A percentile compares a stretch with the other conserved stretches of the same genome.
These are phyloP conservation scores for Spodoptera frugiperda DNA, from an alignment of 1,140 invertebrate genomes.

Conservation along the genomic window DNA sequence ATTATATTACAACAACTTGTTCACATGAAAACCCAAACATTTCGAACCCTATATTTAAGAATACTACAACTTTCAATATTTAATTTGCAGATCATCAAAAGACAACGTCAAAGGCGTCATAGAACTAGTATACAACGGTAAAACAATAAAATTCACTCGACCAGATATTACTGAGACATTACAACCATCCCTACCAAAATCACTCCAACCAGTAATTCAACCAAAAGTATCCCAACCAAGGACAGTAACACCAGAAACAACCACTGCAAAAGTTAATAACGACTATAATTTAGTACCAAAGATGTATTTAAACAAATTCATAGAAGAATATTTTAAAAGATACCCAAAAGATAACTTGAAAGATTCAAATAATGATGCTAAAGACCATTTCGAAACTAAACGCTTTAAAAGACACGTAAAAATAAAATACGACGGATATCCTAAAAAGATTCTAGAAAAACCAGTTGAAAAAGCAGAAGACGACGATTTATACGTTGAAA, in stretches of 20 bases:
- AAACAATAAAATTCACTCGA: slow-evolving; percentile 60
- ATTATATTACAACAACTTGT: no score
- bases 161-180: slow-evolving; percentile 51
- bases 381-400: slow-evolving; percentile 54
- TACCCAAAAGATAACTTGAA: slow-evolving; percentile 48
- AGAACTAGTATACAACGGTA: slow-evolving; percentile 72
- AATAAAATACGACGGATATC: slow-evolving; percentile 59
- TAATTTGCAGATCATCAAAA: slow-evolving; percentile 58
- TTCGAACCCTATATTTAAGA: no score
- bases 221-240: neutral
- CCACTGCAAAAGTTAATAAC: slow-evolving; percentile 24
- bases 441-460: slow-evolving; percentile 49
- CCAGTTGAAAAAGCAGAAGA: slow-evolving; percentile 59
- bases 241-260: slow-evolving; percentile 15
- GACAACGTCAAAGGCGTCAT: slow-evolving; percentile 65
- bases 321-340: slow-evolving; percentile 65
- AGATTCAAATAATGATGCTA: slow-evolving; percentile 41
- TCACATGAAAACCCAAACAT: no score
- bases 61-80: no score
- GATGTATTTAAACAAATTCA: slow-evolving; percentile 58
- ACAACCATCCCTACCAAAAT: neutral
- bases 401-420: slow-evolving; percentile 69
- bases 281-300: slow-evolving; percentile 43
- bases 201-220: neutral
- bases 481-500: slow-evolving; percentile 79